Evolutionary conservation across 1,140 invertebrate genomes (phyloP).

Genomic region (Caenorhabditis brenneri): DNA sequence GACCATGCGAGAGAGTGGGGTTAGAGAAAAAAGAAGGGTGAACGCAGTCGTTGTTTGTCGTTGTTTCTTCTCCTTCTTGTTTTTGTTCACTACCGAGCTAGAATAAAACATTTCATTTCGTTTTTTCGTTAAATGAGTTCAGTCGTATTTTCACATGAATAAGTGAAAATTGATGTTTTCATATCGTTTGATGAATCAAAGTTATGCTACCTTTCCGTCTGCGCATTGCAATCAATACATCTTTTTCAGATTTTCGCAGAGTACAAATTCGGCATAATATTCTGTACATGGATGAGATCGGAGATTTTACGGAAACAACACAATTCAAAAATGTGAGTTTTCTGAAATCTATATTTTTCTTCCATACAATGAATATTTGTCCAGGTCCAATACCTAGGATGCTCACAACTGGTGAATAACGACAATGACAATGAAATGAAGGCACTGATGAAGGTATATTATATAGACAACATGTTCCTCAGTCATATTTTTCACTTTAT

Average conservation of each 20-base stretch:
- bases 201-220: neutral
- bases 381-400: constrained; percentile 90
- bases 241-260: neutral
- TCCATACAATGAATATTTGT: too few relatives aligned
- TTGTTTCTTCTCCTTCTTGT: neutral
- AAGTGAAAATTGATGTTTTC: too few relatives aligned
- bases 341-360: too few relatives aligned
- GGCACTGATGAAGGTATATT: constrained; percentile 53
- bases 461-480: constrained; percentile 80
- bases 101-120: neutral
- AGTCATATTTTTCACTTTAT: neutral
- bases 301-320: constrained; percentile 9
- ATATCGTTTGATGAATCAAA: too few relatives aligned
- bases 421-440: constrained; percentile 93
- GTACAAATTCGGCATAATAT: constrained; percentile 30
- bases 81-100: neutral
- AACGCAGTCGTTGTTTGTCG: constrained; percentile 12
- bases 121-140: neutral
- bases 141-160: too few relatives aligned
- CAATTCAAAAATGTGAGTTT: constrained; percentile 33
- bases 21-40: neutral
- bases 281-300: neutral
- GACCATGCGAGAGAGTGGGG: neutral
- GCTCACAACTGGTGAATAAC: constrained; percentile 87
- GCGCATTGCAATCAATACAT: neutral